These are phyloP conservation scores for Microplitis mediator DNA, from an alignment of 1,140 invertebrate species.

Conservation along the genomic window DNA sequence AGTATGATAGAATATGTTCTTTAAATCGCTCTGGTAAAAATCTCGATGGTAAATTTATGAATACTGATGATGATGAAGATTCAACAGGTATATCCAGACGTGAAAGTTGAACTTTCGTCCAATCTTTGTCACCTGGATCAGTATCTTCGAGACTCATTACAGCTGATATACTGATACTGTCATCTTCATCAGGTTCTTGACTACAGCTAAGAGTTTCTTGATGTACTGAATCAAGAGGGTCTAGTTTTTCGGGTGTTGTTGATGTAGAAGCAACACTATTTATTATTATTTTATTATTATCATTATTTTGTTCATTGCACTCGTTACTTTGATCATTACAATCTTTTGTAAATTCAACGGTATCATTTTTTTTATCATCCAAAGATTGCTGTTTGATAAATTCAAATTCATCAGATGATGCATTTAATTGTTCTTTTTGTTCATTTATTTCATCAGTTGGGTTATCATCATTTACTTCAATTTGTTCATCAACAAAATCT, in stretches of 20 bases:
- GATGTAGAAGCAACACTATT: conserved; percentile 24
- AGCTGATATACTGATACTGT: conserved; percentile 46
- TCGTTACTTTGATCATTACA: conserved; percentile 14
- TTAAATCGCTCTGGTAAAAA: conserved; percentile 64
- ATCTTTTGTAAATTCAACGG: no score
- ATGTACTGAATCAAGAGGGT: conserved; percentile 50
- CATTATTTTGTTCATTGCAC: conserved; percentile 36
- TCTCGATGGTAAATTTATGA: conserved; percentile 40
- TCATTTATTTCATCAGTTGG: conserved; percentile 44
- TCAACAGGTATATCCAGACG: conserved; percentile 39
- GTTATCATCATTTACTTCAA: conserved; percentile 17
- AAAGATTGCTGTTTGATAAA: no score
- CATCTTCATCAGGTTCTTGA: conserved; percentile 50
- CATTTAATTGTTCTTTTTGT: conserved; percentile 45
- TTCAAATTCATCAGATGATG: no score
- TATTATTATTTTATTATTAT: background rate
- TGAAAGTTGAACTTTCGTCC: conserved; percentile 55
- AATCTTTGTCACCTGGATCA: conserved; percentile 58
- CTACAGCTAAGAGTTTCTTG: conserved; percentile 45
- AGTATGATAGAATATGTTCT: conserved; percentile 60
- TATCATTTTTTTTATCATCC: no score
- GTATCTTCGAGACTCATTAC: conserved; percentile 54
- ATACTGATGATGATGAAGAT: conserved; percentile 37
- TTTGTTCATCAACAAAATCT: conserved; percentile 36
- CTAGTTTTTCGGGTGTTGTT: conserved; percentile 58